phyloP scores from a whole-genome alignment of 2,113 vertebrate genomes.

The Pseudois nayaur region DNA sequence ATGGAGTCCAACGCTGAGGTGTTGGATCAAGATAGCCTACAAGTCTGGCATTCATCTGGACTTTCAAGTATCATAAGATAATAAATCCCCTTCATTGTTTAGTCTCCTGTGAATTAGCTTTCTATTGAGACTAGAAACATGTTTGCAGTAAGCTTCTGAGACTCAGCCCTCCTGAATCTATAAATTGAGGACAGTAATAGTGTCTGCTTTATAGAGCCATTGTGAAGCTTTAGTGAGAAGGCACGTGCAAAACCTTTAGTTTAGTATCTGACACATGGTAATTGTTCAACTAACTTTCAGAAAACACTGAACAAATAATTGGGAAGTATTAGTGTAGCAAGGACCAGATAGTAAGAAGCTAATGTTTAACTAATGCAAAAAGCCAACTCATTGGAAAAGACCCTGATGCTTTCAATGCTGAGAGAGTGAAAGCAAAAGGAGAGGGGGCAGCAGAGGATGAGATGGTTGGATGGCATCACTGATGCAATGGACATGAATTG shows the following conservation, averaged over 20 bases:
- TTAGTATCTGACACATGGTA: background rate
- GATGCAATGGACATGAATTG: background rate
- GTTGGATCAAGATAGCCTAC: background rate
- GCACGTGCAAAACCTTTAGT: background rate
- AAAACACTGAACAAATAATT: background rate
- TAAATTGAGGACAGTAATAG: background rate
- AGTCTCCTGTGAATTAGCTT: background rate
- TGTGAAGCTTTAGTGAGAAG: background rate
- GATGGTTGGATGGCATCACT: background rate
- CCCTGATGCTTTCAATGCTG: background rate
- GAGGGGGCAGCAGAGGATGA: background rate
- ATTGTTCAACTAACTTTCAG: background rate
- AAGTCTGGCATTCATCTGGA: no score
- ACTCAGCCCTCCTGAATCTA: background rate
- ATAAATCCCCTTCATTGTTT: background rate
- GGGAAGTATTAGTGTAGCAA: background rate
- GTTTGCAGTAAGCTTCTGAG: background rate
- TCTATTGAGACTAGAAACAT: background rate
- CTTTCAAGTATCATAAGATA: background rate
- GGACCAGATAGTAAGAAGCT: background rate
- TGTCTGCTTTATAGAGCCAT: background rate
- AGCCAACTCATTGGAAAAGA: background rate
- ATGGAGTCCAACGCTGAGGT: background rate
- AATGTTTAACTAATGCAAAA: background rate
- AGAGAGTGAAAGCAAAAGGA: background rate